Percentiles rank a stretch among this genome's conserved stretches.
Evolutionary conservation across 2,888 invertebrate genomes (phyloP).

Genomic region (Andrena minutula): DNA sequence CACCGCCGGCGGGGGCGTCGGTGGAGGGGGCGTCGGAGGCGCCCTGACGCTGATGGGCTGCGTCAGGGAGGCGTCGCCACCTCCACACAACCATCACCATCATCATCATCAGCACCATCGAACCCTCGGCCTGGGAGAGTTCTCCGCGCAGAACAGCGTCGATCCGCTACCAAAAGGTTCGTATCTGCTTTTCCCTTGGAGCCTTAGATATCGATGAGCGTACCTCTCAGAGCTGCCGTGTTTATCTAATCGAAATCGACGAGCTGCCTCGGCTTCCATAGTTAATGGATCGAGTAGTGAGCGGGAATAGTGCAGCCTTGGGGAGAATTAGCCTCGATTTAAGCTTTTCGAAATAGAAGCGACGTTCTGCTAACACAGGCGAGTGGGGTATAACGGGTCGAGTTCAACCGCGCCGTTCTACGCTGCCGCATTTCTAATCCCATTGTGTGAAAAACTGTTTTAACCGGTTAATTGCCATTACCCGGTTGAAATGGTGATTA

Average conservation of each 20-base stretch:
- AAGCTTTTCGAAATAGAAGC: not conserved
- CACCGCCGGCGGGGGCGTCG: constrained; percentile 83
- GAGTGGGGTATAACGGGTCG: not conserved
- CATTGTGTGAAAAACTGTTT: not conserved
- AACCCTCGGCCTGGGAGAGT: constrained; percentile 77
- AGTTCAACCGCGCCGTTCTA: not conserved
- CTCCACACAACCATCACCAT: constrained; percentile 87
- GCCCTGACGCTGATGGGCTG: constrained; percentile 89
- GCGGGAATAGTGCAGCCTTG: not conserved
- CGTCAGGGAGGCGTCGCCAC: constrained; percentile 88
- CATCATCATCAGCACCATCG: constrained; percentile 84
- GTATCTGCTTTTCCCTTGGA: constrained; percentile 15
- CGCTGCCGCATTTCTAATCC: constrained; percentile 1
- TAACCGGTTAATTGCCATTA: constrained; percentile 16
- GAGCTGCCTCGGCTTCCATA: not conserved
- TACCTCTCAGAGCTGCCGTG: not conserved
- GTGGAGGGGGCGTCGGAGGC: constrained; percentile 87
- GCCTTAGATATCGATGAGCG: too few relatives aligned
- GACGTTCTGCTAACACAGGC: not conserved
- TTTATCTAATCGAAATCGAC: constrained; percentile 5
- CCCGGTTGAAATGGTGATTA: not conserved
- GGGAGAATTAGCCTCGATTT: not conserved
- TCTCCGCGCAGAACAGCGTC: constrained; percentile 74
- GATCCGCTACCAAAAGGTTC: constrained; percentile 82
- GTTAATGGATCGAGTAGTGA: not conserved